phyloP scores from a whole-genome alignment of 2,113 vertebrate genomes.

The Muntiacus reevesi region DNA sequence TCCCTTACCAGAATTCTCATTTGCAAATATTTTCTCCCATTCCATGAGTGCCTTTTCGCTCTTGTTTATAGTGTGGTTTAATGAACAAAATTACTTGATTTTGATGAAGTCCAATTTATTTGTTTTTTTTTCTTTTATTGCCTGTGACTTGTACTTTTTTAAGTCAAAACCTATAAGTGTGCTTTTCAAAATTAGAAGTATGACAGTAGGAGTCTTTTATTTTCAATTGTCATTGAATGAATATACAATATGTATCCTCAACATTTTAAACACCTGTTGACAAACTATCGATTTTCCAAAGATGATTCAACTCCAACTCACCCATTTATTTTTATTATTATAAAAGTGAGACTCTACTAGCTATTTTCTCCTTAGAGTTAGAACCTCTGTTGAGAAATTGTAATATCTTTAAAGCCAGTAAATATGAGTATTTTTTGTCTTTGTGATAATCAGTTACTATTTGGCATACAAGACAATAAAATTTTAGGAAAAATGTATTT shows the following conservation, averaged over 20 bases:
- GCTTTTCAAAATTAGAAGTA: conserved; percentile 28
- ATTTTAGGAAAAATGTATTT: background rate
- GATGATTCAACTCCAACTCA: background rate
- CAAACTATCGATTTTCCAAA: conserved; percentile 1
- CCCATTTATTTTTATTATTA: background rate
- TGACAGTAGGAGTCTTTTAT: background rate
- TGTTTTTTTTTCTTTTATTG: background rate
- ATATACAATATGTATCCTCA: background rate
- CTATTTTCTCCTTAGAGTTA: background rate
- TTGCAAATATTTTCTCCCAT: background rate
- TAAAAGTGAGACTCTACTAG: background rate
- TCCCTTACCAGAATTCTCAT: background rate
- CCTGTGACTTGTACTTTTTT: background rate
- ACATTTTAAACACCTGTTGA: background rate
- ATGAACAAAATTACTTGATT: background rate
- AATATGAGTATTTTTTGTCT: conserved; percentile 1
- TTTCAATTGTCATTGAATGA: conserved; percentile 18
- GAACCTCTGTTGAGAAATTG: background rate
- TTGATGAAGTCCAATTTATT: background rate
- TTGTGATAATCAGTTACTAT: background rate
- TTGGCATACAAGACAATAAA: background rate
- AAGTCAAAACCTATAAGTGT: background rate
- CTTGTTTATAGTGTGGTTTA: background rate
- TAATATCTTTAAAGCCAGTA: background rate
- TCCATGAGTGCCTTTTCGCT: background rate